Percentiles rank a stretch among this genome's conserved stretches.
These are phyloP conservation scores for Eupithecia pulchellata DNA, from an alignment of 2,888 invertebrate genomes.

Conservation along the genomic window DNA sequence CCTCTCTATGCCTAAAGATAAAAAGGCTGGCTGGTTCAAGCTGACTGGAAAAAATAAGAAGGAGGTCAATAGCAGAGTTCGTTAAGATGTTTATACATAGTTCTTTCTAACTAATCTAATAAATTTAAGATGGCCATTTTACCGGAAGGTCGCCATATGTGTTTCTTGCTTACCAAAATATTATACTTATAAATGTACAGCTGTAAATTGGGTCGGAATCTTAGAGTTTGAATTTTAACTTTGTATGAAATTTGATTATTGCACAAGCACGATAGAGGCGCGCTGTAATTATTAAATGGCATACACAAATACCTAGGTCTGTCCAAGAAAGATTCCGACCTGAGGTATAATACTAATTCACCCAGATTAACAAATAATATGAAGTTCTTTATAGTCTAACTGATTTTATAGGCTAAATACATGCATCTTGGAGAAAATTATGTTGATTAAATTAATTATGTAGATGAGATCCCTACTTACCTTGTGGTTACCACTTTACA, in stretches of 20 bases:
- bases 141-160: conserved; percentile 2
- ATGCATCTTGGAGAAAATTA: background rate
- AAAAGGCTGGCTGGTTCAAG: conserved; percentile 91
- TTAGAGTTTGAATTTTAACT: background rate
- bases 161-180: background rate
- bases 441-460: background rate
- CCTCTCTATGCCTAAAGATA: conserved; percentile 90
- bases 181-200: background rate
- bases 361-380: background rate
- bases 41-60: conserved; percentile 82
- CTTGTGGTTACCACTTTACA: conserved; percentile 46
- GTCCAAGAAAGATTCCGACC: background rate
- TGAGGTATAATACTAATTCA: background rate
- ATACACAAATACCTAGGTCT: background rate
- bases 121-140: conserved; percentile 3
- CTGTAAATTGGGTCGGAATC: background rate
- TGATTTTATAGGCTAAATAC: background rate
- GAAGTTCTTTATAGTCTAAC: background rate
- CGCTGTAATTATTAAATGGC: background rate
- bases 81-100: conserved; percentile 50
- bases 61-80: conserved; percentile 75
- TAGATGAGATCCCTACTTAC: background rate
- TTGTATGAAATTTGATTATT: background rate
- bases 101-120: conserved; percentile 3
- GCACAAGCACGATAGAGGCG: background rate